Conservation (phyloP, 2,113 vertebrate genomes). For the Epinephelus cyanopodus region DNA sequence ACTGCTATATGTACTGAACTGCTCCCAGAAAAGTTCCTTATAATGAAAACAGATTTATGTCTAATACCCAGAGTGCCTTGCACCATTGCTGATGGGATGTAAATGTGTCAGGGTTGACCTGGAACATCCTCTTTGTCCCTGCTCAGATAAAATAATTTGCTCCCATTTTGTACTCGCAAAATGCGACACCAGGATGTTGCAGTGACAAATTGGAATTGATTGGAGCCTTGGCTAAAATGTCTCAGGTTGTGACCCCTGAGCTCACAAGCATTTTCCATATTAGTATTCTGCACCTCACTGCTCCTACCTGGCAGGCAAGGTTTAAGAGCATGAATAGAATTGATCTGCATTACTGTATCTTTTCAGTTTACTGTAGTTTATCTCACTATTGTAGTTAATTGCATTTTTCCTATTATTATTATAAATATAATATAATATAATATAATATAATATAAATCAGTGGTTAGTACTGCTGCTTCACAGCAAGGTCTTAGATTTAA, state of each 20-base stretch:
- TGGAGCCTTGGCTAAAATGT: conserved; percentile 72
- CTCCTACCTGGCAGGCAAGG: conserved; percentile 57
- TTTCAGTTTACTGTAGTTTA: neutral
- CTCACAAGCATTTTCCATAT: conserved; percentile 72
- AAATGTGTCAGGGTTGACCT: conserved; percentile 65
- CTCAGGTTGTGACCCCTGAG: conserved; percentile 74
- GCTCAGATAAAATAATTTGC: conserved; percentile 69
- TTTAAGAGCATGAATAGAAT: conserved; percentile 67
- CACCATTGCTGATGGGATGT: conserved; percentile 45
- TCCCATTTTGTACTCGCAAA: conserved; percentile 64
- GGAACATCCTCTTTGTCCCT: conserved; percentile 62
- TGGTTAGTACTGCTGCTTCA: neutral
- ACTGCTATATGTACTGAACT: neutral
- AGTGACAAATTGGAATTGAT: conserved; percentile 83
- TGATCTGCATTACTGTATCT: conserved; percentile 46
- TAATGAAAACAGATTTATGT: conserved; percentile 38
- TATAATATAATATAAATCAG: too few relatives aligned
- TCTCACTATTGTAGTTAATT: conserved; percentile 14
- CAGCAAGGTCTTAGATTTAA: neutral
- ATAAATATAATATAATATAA: too few relatives aligned
- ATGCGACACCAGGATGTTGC: conserved; percentile 73
- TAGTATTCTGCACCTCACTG: conserved; percentile 72
- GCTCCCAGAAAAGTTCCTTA: conserved; percentile 2
- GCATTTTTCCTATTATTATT: neutral
- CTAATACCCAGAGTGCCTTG: conserved; percentile 45